Evolutionary conservation across 2,888 invertebrate genomes (phyloP), one percentile per base, ranked within the genome.

Genomic region (Eupithecia tripunctaria): DNA sequence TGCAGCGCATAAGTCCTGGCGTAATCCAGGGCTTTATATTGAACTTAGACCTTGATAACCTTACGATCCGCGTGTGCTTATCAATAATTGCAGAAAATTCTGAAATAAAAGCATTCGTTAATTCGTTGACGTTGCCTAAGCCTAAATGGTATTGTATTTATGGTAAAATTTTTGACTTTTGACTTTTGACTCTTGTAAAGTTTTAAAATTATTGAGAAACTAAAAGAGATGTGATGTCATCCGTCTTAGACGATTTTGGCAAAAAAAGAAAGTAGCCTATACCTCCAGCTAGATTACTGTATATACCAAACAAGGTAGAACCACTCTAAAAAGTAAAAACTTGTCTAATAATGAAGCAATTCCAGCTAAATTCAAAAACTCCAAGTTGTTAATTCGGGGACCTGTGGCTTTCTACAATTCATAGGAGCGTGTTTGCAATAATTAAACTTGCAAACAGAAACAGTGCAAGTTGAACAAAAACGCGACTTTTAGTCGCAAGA

Each of bases 361-460:
- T 63, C 41, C 4, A 71, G 67, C 47, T 60, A n/a, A 65, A 70
- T 65, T 64, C 32, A 59, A 70, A 70, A 73, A 65, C 47, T 64
- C 62, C 8, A 10, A 27, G 43, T 10, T 60, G 64, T 64, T 70
- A 60, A 68, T 68, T 71, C 51, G 41, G 60, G 41, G 64, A 70
- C 64, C 66, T 43, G 69, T 71, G 67, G 43, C 47, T 38, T 64
- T 41, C 25, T 68, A 70, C 65, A 38, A 70, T 67, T 70, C 67
- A 47, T 43, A 63, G 72, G 71, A 66, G 70, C 71, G 69, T 75
- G 72, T 75, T 69, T 59, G 67, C 73, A 73, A 75, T 75, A 70
- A 72, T 73, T 75, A 75, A 75, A 72, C 67, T 72, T 72, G 63
- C 27, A 69, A 71, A 71, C 74, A 70, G 67, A 69, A 71, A 71